These are phyloP conservation scores for Podiceps cristatus DNA, from an alignment of 2,113 vertebrate genomes.

Conservation along the genomic window DNA sequence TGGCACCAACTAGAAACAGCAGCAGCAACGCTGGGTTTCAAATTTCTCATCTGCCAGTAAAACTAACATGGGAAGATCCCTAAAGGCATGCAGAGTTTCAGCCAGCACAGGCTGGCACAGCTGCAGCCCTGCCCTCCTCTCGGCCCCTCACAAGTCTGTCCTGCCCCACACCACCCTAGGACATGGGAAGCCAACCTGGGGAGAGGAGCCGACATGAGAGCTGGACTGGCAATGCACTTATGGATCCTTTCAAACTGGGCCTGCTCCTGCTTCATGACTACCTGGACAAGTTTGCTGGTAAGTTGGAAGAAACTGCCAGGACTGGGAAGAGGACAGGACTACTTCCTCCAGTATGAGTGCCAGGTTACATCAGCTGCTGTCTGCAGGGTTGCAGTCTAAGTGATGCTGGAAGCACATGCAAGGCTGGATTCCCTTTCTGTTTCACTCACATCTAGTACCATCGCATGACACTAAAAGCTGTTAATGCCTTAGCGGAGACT, in stretches of 20 bases:
- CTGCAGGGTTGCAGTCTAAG: not conserved
- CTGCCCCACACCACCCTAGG: not conserved
- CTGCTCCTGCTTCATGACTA: not conserved
- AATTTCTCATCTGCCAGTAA: not conserved
- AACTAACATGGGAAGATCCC: not conserved
- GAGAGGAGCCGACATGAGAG: not conserved
- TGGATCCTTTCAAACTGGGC: not conserved
- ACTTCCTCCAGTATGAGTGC: not conserved
- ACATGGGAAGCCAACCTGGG: accelerated
- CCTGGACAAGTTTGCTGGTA: not conserved
- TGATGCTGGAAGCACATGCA: not conserved
- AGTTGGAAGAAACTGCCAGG: not conserved
- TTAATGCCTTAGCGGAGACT: not conserved
- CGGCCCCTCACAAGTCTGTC: accelerated
- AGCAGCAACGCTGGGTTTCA: not conserved
- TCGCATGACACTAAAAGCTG: not conserved
- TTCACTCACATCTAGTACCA: not conserved
- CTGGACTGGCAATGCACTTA: accelerated
- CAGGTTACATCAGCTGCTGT: not conserved
- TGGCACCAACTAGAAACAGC: not conserved
- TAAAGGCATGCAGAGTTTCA: not conserved
- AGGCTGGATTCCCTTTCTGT: not conserved
- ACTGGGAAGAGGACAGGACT: not conserved
- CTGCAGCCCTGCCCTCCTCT: not conserved
- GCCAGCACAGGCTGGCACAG: accelerated